Conservation (phyloP, 2,113 vertebrate genomes). For the Mystacornis crossleyi region DNA sequence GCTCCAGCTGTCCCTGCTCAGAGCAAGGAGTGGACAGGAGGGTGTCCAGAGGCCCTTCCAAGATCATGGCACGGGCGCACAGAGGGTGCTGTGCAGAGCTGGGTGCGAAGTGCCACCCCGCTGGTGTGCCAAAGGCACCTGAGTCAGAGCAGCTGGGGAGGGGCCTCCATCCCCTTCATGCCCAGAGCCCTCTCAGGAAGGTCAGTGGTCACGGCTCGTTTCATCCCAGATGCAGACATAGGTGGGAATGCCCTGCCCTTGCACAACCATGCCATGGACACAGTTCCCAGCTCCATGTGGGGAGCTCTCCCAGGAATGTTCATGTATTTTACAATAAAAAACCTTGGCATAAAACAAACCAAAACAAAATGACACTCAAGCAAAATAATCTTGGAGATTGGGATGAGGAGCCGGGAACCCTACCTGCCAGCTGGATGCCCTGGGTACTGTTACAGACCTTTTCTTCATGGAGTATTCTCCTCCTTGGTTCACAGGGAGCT, state of each 20-base stretch:
- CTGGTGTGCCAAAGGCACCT: neutral
- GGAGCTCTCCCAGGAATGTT: neutral
- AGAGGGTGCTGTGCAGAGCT: neutral
- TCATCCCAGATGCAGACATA: neutral
- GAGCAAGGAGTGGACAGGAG: rapidly evolving
- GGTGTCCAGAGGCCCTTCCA: neutral
- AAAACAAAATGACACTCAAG: neutral
- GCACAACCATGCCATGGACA: neutral
- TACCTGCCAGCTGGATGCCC: neutral
- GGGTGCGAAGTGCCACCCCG: neutral
- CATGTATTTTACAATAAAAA: neutral
- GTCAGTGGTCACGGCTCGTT: neutral
- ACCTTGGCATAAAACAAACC: neutral
- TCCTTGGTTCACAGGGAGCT: neutral
- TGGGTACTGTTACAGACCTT: neutral
- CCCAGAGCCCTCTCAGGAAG: neutral
- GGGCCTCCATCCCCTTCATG: neutral
- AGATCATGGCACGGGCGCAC: neutral
- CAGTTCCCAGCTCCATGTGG: neutral
- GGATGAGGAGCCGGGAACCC: neutral
- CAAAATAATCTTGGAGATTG: neutral
- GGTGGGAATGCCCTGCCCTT: neutral
- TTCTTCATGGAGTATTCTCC: neutral
- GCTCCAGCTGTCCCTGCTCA: neutral
- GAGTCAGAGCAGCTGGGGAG: neutral